Conservation (phyloP, 2,113 vertebrate species). For the Saguinus midas region DNA sequence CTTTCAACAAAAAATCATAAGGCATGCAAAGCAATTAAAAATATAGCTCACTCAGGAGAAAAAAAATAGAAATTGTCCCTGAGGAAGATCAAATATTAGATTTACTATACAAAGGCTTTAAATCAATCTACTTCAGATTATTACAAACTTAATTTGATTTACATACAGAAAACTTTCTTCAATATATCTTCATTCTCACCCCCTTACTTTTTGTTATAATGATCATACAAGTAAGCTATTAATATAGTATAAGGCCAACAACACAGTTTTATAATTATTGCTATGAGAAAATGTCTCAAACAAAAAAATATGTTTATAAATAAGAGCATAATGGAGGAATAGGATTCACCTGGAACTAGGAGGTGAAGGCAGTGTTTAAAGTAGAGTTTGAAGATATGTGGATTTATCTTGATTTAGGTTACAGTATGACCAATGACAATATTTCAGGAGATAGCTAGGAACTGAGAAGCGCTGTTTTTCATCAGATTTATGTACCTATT, state of each 20-base stretch:
- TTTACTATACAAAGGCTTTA: background rate
- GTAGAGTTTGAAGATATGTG: accelerated
- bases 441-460: too few species aligned
- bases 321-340: too few species aligned
- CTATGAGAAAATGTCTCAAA: too few species aligned
- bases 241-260: background rate
- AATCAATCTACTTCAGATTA: background rate
- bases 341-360: background rate
- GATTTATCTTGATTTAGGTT: background rate
- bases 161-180: background rate
- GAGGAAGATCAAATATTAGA: background rate
- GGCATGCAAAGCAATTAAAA: background rate
- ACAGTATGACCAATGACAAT: background rate
- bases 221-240: background rate
- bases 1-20: background rate
- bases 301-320: background rate
- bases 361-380: background rate
- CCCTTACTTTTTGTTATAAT: background rate
- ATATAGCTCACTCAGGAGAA: background rate
- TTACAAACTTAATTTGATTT: background rate
- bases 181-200: background rate
- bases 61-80: background rate
- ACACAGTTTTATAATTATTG: too few species aligned
- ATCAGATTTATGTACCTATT: background rate
- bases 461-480: background rate